Conservation (phyloP, 1,140 invertebrate species). For the Teleopsis dalmanni region DNA sequence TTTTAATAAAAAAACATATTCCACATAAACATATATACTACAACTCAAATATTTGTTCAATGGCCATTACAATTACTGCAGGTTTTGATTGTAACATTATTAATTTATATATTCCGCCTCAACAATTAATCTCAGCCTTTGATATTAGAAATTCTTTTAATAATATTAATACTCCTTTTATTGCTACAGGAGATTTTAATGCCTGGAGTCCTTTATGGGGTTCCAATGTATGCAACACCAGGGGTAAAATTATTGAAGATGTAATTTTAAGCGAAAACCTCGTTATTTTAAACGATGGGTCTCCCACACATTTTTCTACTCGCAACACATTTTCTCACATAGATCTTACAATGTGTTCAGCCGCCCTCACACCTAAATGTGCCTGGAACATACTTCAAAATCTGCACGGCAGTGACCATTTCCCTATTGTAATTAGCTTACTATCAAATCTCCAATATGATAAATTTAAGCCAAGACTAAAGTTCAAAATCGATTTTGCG, state of each 20-base stretch:
- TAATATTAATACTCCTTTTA: slow-evolving; percentile 3
- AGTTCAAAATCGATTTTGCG: neutral
- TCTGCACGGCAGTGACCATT: slow-evolving; percentile 15
- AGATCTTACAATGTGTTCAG: neutral
- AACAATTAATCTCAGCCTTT: neutral
- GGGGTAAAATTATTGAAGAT: slow-evolving; percentile 9
- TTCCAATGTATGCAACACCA: slow-evolving; percentile 4
- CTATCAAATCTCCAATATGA: neutral
- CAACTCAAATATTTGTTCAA: too few relatives aligned
- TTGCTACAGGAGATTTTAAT: slow-evolving; percentile 12
- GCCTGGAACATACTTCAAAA: slow-evolving; percentile 3
- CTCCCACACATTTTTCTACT: slow-evolving; percentile 9
- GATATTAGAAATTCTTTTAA: slow-evolving; percentile 3
- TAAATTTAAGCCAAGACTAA: neutral
- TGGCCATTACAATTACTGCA: too few relatives aligned
- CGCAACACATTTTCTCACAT: slow-evolving; percentile 9
- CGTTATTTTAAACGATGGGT: slow-evolving; percentile 11
- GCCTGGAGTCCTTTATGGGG: slow-evolving; percentile 10
- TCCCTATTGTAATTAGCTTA: slow-evolving; percentile 5
- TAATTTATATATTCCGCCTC: neutral
- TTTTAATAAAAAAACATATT: too few relatives aligned
- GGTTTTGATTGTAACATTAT: too few relatives aligned
- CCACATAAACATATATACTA: too few relatives aligned
- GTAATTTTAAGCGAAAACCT: neutral
- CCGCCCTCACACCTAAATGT: slow-evolving; percentile 5